Evolutionary conservation across 2,888 invertebrate species (phyloP).

Genomic region (Diarsia dahlii): DNA sequence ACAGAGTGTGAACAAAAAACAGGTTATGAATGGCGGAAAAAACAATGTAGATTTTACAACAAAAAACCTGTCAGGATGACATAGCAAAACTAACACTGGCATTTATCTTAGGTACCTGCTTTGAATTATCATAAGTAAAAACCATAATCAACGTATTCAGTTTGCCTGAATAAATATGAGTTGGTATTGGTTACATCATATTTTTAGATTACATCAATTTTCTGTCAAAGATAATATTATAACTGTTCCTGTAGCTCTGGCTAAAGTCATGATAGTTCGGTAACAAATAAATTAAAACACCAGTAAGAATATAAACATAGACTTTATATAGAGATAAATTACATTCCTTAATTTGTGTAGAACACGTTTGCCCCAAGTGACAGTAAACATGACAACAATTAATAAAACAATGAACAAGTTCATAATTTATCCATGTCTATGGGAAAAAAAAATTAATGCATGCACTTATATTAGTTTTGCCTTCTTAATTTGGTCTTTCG

Average conservation of each 20-base stretch:
- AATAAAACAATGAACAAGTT: neutral
- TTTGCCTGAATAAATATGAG: neutral
- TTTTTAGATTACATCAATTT: neutral
- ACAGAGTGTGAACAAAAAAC: neutral
- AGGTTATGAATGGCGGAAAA: neutral
- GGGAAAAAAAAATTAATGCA: neutral
- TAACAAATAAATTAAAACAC: neutral
- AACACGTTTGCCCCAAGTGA: neutral
- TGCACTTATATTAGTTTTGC: neutral
- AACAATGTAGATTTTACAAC: neutral
- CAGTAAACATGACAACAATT: neutral
- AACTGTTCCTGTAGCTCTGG: neutral
- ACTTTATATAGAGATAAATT: neutral
- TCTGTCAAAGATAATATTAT: neutral
- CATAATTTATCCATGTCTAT: neutral
- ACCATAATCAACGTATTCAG: neutral
- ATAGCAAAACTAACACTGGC: neutral
- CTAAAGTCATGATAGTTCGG: neutral
- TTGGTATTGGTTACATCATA: too few relatives aligned
- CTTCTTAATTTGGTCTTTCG: neutral
- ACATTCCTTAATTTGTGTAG: neutral
- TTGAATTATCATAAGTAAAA: too few relatives aligned
- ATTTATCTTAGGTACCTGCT: neutral
- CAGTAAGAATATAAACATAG: neutral
- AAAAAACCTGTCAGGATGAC: slow-evolving; percentile 6